Conservation (phyloP, 2,888 invertebrate genomes). For the Neoitamus cyanurus region DNA sequence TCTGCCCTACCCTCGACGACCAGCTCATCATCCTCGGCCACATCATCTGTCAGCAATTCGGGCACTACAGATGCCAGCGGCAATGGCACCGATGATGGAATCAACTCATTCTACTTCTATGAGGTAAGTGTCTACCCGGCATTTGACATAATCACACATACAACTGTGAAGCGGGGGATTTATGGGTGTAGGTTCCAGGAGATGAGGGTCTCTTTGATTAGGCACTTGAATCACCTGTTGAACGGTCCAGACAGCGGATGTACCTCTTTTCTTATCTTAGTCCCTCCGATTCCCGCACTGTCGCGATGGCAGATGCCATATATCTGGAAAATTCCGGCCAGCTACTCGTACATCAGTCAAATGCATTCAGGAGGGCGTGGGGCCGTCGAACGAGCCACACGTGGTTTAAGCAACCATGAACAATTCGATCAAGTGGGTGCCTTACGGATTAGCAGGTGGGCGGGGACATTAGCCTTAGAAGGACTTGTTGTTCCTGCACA, state of each 20-base stretch:
- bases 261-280: background rate
- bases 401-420: background rate
- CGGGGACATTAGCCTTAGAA: background rate
- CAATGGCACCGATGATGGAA: slow-evolving; percentile 55
- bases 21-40: slow-evolving; percentile 66
- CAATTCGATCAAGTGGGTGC: background rate
- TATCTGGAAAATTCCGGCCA: background rate
- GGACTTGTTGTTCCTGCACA: background rate
- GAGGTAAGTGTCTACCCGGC: slow-evolving; percentile 60
- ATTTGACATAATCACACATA: background rate
- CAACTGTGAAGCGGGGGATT: background rate
- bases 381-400: background rate
- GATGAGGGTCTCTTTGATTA: background rate
- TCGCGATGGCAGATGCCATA: too few relatives aligned
- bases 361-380: background rate
- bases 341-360: background rate
- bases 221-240: background rate
- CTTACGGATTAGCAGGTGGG: background rate
- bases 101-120: slow-evolving; percentile 66
- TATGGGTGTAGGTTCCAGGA: background rate
- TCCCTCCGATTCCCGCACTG: too few relatives aligned
- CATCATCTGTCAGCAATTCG: slow-evolving; percentile 53
- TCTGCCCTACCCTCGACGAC: slow-evolving; percentile 56
- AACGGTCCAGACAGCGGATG: background rate
- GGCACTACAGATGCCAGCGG: slow-evolving; percentile 13